These are phyloP conservation scores for Adelphocoris suturalis DNA, from an alignment of 2,888 invertebrate genomes.

Conservation along the genomic window DNA sequence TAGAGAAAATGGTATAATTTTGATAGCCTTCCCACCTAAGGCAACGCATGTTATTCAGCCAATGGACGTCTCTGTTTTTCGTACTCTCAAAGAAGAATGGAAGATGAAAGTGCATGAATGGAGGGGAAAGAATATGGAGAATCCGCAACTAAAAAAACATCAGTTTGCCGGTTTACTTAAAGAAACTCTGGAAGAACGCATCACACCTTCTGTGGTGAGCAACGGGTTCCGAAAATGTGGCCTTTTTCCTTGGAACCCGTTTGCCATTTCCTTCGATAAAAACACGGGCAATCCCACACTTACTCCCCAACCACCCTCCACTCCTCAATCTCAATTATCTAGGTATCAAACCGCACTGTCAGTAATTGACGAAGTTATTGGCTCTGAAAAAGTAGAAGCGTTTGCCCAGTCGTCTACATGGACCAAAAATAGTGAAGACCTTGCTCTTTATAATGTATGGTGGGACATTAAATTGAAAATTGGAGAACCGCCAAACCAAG, in stretches of 20 bases:
- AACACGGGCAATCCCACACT: constrained; percentile 14
- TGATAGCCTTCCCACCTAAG: constrained; percentile 75
- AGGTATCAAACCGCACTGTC: constrained; percentile 26
- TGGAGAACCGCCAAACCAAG: constrained; percentile 29
- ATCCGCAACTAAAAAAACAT: constrained; percentile 67
- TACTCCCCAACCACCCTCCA: constrained; percentile 22
- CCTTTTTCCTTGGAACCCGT: constrained; percentile 62
- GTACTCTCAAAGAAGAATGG: constrained; percentile 74
- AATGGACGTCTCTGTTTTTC: constrained; percentile 75
- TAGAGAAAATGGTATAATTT: constrained; percentile 71
- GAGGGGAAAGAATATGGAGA: constrained; percentile 75
- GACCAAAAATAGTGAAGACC: constrained; percentile 3
- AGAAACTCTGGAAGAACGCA: constrained; percentile 53
- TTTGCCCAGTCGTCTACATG: constrained; percentile 26
- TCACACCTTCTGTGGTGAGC: constrained; percentile 47
- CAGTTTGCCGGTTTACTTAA: constrained; percentile 66
- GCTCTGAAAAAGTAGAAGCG: constrained; percentile 26
- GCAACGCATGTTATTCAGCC: constrained; percentile 75
- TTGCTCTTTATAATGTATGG: constrained; percentile 26
- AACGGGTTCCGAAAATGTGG: constrained; percentile 68
- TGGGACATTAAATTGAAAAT: constrained; percentile 29
- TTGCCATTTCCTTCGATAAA: constrained; percentile 12
- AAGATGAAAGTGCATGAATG: constrained; percentile 75
- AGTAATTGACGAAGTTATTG: constrained; percentile 16
- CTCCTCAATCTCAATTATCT: constrained; percentile 15